phyloP scores from a whole-genome alignment of 2,888 invertebrate genomes.

The Phlogophora meticulosa region DNA sequence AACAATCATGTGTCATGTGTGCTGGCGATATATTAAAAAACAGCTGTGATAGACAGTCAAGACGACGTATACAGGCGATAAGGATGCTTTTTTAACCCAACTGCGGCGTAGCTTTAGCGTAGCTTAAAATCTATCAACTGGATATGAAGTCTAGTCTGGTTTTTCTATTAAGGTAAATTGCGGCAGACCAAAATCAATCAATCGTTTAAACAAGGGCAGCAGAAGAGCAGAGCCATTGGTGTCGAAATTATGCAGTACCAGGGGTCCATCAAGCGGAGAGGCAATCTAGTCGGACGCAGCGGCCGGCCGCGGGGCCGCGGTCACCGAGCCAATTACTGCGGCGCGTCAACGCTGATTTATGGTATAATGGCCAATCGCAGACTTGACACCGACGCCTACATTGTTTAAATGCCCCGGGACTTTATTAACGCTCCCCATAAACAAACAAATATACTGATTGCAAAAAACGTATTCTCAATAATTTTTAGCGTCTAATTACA shows the following conservation, averaged over 20 bases:
- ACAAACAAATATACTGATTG: conserved; percentile 37
- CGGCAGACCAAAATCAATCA: conserved; percentile 57
- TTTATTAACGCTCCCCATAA: conserved; percentile 56
- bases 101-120: too few species aligned
- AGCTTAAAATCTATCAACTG: too few species aligned
- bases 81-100: not conserved
- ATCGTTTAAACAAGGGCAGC: conserved; percentile 42
- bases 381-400: conserved; percentile 84
- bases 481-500: conserved; percentile 44
- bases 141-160: not conserved
- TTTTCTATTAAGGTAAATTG: conserved; percentile 13
- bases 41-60: not conserved
- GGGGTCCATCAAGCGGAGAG: conserved; percentile 80
- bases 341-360: conserved; percentile 88
- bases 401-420: conserved; percentile 83
- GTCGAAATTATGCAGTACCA: conserved; percentile 75
- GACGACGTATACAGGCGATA: not conserved
- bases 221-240: conserved; percentile 65
- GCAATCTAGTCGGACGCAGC: conserved; percentile 73
- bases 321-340: conserved; percentile 82
- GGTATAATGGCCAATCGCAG: conserved; percentile 83
- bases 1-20: conserved; percentile 9
- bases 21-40: not conserved
- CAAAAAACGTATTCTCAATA: conserved; percentile 43
- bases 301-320: conserved; percentile 64